A percentile compares a stretch with the other conserved stretches of the same genome.
phyloP scores from a whole-genome alignment of 2,113 vertebrate genomes.

The Opisthocomus hoazin region DNA sequence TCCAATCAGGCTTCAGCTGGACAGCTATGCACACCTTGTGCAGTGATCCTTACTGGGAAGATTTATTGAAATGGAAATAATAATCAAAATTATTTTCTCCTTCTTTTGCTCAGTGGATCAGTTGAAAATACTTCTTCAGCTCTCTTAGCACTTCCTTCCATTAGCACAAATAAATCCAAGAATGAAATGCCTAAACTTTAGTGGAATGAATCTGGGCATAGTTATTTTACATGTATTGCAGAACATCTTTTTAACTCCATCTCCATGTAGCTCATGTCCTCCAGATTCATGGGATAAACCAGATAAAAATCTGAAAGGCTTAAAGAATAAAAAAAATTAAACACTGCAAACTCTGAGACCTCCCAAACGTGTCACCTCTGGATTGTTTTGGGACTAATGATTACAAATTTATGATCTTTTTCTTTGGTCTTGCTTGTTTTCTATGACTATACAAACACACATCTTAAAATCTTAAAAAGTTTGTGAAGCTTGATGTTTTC shows the following conservation, averaged over 20 bases:
- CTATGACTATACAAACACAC: background rate
- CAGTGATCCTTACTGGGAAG: background rate
- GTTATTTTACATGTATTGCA: background rate
- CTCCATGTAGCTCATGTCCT: background rate
- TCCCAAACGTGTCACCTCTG: background rate
- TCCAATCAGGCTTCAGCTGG: background rate
- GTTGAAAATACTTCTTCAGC: background rate
- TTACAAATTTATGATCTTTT: background rate
- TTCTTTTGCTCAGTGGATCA: background rate
- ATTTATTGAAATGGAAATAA: background rate
- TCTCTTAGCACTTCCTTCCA: background rate
- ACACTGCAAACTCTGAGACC: background rate
- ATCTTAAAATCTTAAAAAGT: background rate
- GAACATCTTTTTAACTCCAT: background rate
- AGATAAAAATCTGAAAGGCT: background rate
- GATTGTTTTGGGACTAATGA: background rate
- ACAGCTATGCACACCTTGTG: background rate
- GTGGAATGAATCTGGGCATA: background rate
- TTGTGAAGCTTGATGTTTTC: background rate
- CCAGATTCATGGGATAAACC: background rate
- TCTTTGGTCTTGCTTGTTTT: background rate
- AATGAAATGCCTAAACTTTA: background rate
- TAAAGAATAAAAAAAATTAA: background rate
- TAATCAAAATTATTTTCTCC: background rate
- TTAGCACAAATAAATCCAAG: background rate